Evolutionary conservation across 2,113 vertebrate species (phyloP), one percentile per base, ranked within the genome.

Genomic region (Actenoides lindsayi): DNA sequence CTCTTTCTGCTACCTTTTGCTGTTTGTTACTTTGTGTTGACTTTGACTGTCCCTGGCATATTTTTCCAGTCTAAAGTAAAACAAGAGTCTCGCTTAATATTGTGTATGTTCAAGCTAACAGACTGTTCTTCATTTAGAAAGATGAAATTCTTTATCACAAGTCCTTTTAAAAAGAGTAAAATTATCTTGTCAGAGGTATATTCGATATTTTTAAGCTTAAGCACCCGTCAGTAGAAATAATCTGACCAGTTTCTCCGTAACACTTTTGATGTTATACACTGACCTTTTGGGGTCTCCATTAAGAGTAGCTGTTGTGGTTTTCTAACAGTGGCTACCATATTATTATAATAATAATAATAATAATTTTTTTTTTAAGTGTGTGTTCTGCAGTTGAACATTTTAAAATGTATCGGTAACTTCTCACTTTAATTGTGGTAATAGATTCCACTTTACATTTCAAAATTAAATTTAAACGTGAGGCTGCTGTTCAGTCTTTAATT

Each of bases 11-110:
- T 95, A 89, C 94, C 96, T 97, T 96, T 93, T 93, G 97, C 98
- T 97, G 97, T 98, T 97, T 97, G 97, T 98, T 97, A 98, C 95
- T 98, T 98, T 97, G 96, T 98, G 98, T 98, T 97, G 97, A 97
- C 97, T 96, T 98, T 97, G 97, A 97, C 97, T 97, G 98, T 98
- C 97, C 97, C 97, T 98, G 96, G 97, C 97, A 89, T 98, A 94
- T 96, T 97, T 98, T 97, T 97, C 97, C 96, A 97, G 97, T 97
- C 98, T 97, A 90, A 97, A 98, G 98, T 98, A 98, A 98, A 98
- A 96, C 85, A 56, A 96, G 95, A 97, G 96, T 98, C 97, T 98
- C 94, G 91, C 97, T 96, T 94, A 97, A 95, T 97, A 96, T 97
- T 97, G 97, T 97, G 97, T 98, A 97, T 96, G 97, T 98, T 98